Evolutionary conservation across 2,797 vertebrate species (phyloP), one percentile per base, ranked within the genome.

Genomic region (Enteromius anoplus): DNA sequence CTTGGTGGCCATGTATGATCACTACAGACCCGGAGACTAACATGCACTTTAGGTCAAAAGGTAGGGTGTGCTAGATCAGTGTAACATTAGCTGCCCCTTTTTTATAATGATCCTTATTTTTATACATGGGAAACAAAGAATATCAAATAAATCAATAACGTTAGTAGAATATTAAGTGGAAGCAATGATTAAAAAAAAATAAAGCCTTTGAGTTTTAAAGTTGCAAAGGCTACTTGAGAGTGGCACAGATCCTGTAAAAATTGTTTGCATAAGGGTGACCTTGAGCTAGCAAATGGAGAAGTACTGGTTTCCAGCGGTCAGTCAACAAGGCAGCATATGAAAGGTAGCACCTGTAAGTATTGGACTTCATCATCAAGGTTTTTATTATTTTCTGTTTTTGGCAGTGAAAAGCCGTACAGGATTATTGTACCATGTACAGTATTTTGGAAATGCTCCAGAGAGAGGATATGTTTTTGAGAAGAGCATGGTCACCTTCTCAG

Each of bases 1-100:
- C 97, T 0, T 99, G 98, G 98, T 99, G 98, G 98, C 98, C 98
- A 0, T 99, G 98, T 91, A 98, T 99, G 95, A 96, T 99, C 88
- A 97, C 98, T 89, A 94, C 94, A 51, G 98, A 99, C 89, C 97
- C 98, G 0, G 94, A 97, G 42, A 93, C 96, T 64, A 95, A 95
- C 85, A 90, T 85, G 85, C 96, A 98, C 89, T 94, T 96, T 86
- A 98, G 95, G 88, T 94, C 95, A 68, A 98, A 97, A 94, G 96
- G 98, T 98, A 94, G 19, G 62, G 9, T 49, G 8, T 37, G 6
- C 14, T 47, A 72, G 4, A 78, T 23, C 29, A 47, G 15, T 21
- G 58, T 60, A 60, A 64, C 10, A 15, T 64, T 64, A 42, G 17
- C 40, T 64, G 40, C 40, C 2, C 23, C 1, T 26, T 42, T 40